Base-by-base conservation (phyloP, 2,888 invertebrate genomes). In the Acanthococcus lagerstroemiae region DNA sequence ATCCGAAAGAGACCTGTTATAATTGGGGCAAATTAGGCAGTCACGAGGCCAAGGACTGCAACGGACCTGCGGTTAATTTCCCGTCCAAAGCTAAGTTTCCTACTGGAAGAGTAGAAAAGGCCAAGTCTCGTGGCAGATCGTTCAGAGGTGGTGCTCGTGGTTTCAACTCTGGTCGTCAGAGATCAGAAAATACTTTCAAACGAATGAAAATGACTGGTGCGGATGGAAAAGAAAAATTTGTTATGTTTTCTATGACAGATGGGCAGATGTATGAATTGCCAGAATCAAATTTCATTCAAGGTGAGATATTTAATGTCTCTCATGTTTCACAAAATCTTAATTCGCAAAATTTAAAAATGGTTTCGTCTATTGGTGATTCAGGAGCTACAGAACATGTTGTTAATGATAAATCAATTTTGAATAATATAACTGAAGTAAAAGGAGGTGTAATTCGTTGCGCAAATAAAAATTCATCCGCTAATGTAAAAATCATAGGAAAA, bases 371-470 rank as follows among this genome's bases (percentile, higher is more conserved):
- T 50, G 9, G 21, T 4, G 50, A 50, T 50, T 50, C 50, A 22
- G 50, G 50, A 24, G 50, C 50, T 50, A 50, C 50, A 50, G 50
- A 50, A 50, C 50, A 50, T 50, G 24, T 50, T 4, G 21, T 50
- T 22, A 19, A 7, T 19, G 50, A 50, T 50, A 21, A 50, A 50
- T 4, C 3, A 22, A 50, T 50, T 50, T 50, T 50, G 24, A 50
- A 50, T 50, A 50, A 50, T 7, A 22, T 50, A 3, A 7, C 21
- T 22, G 24, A 7, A 50, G 7, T 19, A 19, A 50, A 7, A 22
- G n/a, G n/a, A n/a, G 50, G 50, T 7, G 4, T 17, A 24, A 50
- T 50, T 50, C 50, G 50, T n/a, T 22, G 50, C 21, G 7, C 19
- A 4, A 50, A 50, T 19, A 50, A 50, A 50, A 50, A 50, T 21